These are phyloP conservation scores for Cataglyphis albicans DNA, from an alignment of 2,888 invertebrate genomes.

Conservation along the genomic window DNA sequence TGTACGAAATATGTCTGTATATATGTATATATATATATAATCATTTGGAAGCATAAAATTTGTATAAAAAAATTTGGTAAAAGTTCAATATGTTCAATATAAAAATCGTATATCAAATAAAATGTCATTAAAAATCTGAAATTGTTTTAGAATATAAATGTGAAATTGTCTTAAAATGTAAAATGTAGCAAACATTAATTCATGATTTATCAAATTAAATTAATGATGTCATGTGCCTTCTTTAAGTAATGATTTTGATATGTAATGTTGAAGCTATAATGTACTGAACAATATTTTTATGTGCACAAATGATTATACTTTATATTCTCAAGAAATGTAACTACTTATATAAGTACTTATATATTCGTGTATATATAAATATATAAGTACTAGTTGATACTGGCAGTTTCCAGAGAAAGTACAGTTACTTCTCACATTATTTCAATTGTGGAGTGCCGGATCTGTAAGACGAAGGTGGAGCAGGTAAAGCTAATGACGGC, in stretches of 20 bases:
- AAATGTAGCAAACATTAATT: conserved; percentile 28
- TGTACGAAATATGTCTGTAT: conserved; percentile 6
- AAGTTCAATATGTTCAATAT: conserved; percentile 51
- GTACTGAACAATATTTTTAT: conserved; percentile 51
- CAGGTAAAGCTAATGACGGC: conserved; percentile 82
- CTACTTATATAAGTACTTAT: conserved; percentile 34
- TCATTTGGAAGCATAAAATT: conserved; percentile 56
- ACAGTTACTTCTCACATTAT: conserved; percentile 55
- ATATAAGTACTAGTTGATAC: conserved; percentile 37
- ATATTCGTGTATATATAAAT: conserved; percentile 7
- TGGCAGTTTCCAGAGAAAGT: conserved; percentile 38
- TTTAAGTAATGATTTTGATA: conserved; percentile 50
- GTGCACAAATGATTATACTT: conserved; percentile 46
- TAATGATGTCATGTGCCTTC: conserved; percentile 18
- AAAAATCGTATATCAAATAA: conserved; percentile 33
- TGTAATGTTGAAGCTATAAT: neutral
- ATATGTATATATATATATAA: neutral
- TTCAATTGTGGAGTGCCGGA: conserved; percentile 80
- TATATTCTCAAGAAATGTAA: conserved; percentile 43
- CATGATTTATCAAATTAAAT: conserved; percentile 15
- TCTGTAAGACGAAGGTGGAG: conserved; percentile 75
- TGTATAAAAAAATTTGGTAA: conserved; percentile 65
- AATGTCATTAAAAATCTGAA: conserved; percentile 56
- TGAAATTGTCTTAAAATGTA: neutral
- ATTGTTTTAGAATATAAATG: conserved; percentile 3